Base-by-base conservation (phyloP, 2,888 invertebrate genomes). In the Helicoverpa assulta region DNA sequence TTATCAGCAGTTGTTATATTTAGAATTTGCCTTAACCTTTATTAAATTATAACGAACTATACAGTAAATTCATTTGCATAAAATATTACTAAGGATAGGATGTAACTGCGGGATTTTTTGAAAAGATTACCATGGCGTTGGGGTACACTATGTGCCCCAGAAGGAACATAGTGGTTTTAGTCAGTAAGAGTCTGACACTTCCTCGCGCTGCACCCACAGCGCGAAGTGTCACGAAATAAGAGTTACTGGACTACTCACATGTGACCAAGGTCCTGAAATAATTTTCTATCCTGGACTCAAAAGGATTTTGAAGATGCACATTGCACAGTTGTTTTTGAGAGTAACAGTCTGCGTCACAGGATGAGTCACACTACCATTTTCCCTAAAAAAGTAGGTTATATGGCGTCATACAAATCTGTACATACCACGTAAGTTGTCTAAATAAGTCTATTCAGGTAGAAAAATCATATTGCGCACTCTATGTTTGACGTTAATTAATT, bases 1-100 rank as follows among this genome's bases (percentile, higher is more conserved):
- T 18, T 56, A 18, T 19, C 10, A 18, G 10, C 6, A 56, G 5
- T 29, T 6, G 26, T 50, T 58, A 59, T 33, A 50, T 59, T 51
- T 50, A 29, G 50, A 58, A 8, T 50, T 50, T 19, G 50, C 50
- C 26, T 29, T 54, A 62, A 54, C 43, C 53, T 54, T 54, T 54
- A n/a, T n/a, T n/a, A n/a, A 40, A 43, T 6, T 14, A 3, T 47
- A 19, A 33, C 50, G 33, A 12, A 47, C 40, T 40, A 2, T 33
- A 40, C 40, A 40, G 12, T 40, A 14, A 37, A 14, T 40, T 14
- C 12, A 14, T 40, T 12, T 2, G 14, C 2, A 14, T 40, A 40
- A 37, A 37, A 12, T 40, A 12, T 40, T 4, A 16, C 47, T n/a
- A 0, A n/a, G 47, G n/a, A 47, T 43, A 16, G 3, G 0, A 43